Evolutionary conservation across 2,888 invertebrate genomes (phyloP), one percentile per base, ranked within the genome.

Genomic region (Lepidocyrtinus sp.): DNA sequence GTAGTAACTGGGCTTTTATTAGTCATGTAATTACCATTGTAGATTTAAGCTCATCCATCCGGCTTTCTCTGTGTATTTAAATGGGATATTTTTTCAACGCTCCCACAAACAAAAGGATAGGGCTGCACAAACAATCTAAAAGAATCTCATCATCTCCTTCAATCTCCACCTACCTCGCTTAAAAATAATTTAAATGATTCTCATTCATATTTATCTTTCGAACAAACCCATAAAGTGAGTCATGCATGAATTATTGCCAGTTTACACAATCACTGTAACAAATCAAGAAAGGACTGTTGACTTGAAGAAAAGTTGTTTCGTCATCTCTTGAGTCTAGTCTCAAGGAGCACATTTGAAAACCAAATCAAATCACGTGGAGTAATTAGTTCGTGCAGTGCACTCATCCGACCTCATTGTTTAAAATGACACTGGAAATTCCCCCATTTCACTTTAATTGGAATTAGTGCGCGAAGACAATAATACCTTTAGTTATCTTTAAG

Each of bases 281-380:
- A 3, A 36, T 36, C 36, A 36, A 36, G 12, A 36, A 7, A 12
- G 5, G 36, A 36, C 36, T 36, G 36, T 7, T 7, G 12, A 12
- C 5, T 7, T 7, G 12, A 36, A 36, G 12, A 36, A 36, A 7
- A 36, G 5, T 36, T 36, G 36, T 36, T 36, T 36, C 36, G 36
- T 36, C 36, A 36, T 36, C 36, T 22, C 22, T 7, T 67, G 67
- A 26, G 19, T 3, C 1, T 3, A 7, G 24, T 64, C 45, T 67
- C 45, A 19, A 19, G 25, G 1, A 15, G 15, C 12, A 22, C 22
- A 5, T n/a, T 22, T n/a, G n/a, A 27, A n/a, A 61, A n/a, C n/a
- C n/a, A n/a, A n/a, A n/a, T n/a, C n/a, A n/a, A 70, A 36, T 27
- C 70, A 70, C 70, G 70, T 70, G 70, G 27, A 36, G 70, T 70